Evolutionary conservation across 2,113 vertebrate species (phyloP).

Genomic region (Pachycephala philippinensis): DNA sequence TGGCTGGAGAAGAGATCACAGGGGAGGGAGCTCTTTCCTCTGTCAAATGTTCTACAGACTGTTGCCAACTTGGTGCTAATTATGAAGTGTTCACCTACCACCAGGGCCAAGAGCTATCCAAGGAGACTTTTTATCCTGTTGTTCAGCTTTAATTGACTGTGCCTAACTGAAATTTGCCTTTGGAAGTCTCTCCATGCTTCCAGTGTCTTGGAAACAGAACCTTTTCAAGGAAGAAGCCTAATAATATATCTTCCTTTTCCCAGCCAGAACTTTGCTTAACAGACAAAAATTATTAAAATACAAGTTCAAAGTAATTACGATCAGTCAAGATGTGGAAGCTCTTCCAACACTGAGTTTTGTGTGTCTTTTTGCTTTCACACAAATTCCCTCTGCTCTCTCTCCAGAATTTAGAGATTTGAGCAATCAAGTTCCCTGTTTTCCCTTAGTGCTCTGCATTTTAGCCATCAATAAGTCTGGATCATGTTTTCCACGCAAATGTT

Average conservation of each 20-base stretch:
- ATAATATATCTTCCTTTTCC: background rate
- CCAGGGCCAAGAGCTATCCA: constrained; percentile 1
- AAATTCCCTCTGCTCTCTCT: background rate
- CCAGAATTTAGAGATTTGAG: background rate
- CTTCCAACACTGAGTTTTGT: background rate
- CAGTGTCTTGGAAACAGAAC: background rate
- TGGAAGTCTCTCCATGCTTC: background rate
- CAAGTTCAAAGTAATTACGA: background rate
- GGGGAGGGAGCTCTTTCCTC: background rate
- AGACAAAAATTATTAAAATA: background rate
- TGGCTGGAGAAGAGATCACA: background rate
- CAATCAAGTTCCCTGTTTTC: background rate
- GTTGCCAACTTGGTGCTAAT: constrained; percentile 7
- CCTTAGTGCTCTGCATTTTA: background rate
- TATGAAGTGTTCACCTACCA: background rate
- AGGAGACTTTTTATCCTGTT: background rate
- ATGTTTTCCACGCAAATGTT: background rate
- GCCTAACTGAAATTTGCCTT: background rate
- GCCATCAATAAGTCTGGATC: background rate
- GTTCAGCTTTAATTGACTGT: constrained; percentile 3
- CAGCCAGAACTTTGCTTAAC: background rate
- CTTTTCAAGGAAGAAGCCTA: background rate
- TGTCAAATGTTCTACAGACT: background rate
- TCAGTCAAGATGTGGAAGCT: background rate
- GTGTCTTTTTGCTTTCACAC: background rate